Base-by-base conservation (phyloP, 2,113 vertebrate genomes). In the Bubalus kerabau region DNA sequence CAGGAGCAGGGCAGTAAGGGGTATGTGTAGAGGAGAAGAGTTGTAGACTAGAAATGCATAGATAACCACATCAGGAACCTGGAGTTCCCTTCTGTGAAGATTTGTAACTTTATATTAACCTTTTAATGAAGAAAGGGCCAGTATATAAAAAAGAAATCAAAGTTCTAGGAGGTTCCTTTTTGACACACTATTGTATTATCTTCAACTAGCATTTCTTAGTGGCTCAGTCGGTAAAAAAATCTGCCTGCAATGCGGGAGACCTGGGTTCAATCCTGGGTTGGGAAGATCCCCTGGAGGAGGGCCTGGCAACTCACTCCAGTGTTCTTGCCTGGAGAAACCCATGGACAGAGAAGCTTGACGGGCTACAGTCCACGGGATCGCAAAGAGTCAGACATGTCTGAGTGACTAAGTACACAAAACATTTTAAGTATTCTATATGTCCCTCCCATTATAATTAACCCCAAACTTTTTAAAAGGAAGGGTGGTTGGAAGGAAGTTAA, bases 171-270 rank as follows among this genome's bases (percentile, higher is more conserved):
- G 24, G 36, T 89, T 26, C 15, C 21, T 93, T 17, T 94, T 93
- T 83, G n/a, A 96, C 56, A 80, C 16, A 52, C 15, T 59, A 12
- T 78, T 52, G 78, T 67, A 8, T 36, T 90, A 16, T 56, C 26
- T 91, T 89, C 8, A 96, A 32, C 67, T 43, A 96, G 40, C 59
- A 76, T 2, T 96, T 92, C 96, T 96, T 97, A 97, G 98, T 98
- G 76, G 60, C 97, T 74, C 36, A 74, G 67, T 74, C 0, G 0
- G 36, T 74, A 13, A 74, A 71, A 74, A 36, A 74, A 74, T 24
- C 67, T 21, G 10, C 36, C 21, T 36, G n/a, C 67, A 74, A 74
- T 74, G 36, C 5, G 3, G 36, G 10, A 6, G 10, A 74, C 67
- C 36, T 40, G 10, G 67, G 67, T 74, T 74, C 36, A 40, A 0